Evolutionary conservation across 2,113 vertebrate genomes (phyloP), one percentile per base, ranked within the genome.

Genomic region (Dendrocopos noguchii): DNA sequence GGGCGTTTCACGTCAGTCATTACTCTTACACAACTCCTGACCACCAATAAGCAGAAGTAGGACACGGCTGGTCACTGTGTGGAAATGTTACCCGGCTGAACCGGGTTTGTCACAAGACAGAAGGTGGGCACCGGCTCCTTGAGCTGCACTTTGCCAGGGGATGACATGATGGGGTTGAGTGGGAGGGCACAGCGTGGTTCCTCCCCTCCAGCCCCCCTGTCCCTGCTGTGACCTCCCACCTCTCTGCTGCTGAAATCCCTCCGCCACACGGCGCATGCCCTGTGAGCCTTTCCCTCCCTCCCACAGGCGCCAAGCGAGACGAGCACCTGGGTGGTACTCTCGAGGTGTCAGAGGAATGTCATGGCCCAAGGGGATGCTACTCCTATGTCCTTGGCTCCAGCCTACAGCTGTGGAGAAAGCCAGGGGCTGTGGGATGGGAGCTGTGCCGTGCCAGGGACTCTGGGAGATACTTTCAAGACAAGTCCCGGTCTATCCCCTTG

Each of bases 291-390:
- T 55, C 34, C 39, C 28, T 91, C 86, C 93, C 50, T 56, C 55
- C 55, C 70, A 67, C 59, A 0, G 53, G 9, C n/a, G 2, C 0
- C 0, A 55, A 33, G 47, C 0, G 34, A 80, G 68, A 12, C 0
- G 2, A 47, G 36, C 73, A 50, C 64, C 64, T 22, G 52, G 47
- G 66, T 1, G 9, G n/a, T 16, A 16, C 36, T 84, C 47, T 50
- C 1, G 1, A 20, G 27, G 46, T 55, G 60, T 34, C 76, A 42
- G n/a, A 82, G 82, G 76, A 94, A 95, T 90, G 24, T 63, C 75
- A 25, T 80, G 79, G 78, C 84, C 87, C 63, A 82, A 25, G 56
- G 89, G 79, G 66, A 80, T 60, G 47, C n/a, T 63, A 33, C 80
- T 88, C 34, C 66, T 1, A 0, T n/a, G 1, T 15, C 52, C 57